These are phyloP conservation scores for Allacma fusca DNA, from an alignment of 2,888 invertebrate species.

Conservation along the genomic window DNA sequence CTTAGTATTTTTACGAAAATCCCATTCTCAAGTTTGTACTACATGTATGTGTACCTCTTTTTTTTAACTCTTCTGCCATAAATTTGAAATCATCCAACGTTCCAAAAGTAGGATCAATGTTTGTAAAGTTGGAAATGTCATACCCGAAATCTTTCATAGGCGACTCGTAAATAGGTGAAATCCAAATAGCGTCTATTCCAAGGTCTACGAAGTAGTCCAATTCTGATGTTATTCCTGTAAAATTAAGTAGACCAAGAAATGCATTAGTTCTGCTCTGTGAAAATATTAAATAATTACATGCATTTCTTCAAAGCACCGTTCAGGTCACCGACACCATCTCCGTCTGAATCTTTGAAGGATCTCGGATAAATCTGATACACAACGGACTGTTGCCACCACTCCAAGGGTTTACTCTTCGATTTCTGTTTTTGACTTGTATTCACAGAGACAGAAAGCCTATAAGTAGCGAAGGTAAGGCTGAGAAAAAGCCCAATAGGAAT, in stretches of 20 bases:
- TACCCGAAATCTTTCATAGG: conserved; percentile 89
- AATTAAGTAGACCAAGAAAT: not conserved
- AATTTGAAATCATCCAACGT: conserved; percentile 74
- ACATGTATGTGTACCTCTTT: conserved; percentile 62
- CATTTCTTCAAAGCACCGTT: conserved; percentile 38
- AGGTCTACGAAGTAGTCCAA: conserved; percentile 69
- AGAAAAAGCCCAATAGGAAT: too few species aligned
- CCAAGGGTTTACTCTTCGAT: conserved; percentile 62
- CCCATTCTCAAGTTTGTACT: too few species aligned
- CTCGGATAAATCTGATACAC: conserved; percentile 68
- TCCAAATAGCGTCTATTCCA: conserved; percentile 79
- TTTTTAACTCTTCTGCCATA: conserved; percentile 68
- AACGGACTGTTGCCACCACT: conserved; percentile 85
- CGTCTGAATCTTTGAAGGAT: conserved; percentile 83
- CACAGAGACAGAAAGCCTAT: not conserved
- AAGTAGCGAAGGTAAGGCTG: too few species aligned
- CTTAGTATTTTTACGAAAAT: too few species aligned
- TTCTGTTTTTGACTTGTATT: not conserved
- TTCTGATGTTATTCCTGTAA: conserved; percentile 67
- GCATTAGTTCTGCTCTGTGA: too few species aligned
- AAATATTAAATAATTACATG: not conserved
- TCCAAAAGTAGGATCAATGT: conserved; percentile 78
- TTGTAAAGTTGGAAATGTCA: conserved; percentile 80
- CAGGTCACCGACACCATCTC: conserved; percentile 83
- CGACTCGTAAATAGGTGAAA: conserved; percentile 83